A percentile compares a stretch with the other conserved stretches of the same genome.
These are phyloP conservation scores for Pedetes capensis DNA, from an alignment of 2,113 vertebrate genomes.

Conservation along the genomic window DNA sequence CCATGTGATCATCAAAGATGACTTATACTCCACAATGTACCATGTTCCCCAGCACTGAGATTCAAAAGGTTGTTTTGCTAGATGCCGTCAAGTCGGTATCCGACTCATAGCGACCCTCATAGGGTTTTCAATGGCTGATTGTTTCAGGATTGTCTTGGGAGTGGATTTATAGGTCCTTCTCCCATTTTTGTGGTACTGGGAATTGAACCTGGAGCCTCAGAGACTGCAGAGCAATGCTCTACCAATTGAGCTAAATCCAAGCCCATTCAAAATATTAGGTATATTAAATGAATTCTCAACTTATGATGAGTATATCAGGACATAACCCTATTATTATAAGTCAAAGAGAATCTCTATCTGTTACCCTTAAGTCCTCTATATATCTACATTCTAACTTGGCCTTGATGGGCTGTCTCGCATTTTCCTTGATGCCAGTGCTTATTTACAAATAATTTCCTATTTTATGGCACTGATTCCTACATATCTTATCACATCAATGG, in stretches of 20 bases:
- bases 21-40: neutral
- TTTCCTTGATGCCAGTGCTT: slow-evolving; percentile 17
- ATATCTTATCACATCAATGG: neutral
- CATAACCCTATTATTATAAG: neutral
- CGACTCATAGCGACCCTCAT: no score
- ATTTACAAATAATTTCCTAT: slow-evolving; percentile 49
- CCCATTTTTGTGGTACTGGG: no score
- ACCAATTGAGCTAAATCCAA: no score
- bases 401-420: neutral
- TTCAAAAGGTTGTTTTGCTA: no score
- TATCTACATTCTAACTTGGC: slow-evolving; percentile 8
- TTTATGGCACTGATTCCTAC: neutral
- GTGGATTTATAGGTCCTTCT: no score
- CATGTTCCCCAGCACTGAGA: neutral
- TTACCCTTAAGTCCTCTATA: neutral
- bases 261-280: neutral
- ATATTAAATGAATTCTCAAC: neutral
- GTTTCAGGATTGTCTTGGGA: no score
- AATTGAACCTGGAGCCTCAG: no score
- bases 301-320: neutral
- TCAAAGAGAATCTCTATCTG: neutral
- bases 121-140: no score
- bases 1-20: neutral
- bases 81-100: no score
- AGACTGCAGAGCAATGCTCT: no score